Conservation (phyloP, 2,113 vertebrate genomes). For the Semnornis frantzii region DNA sequence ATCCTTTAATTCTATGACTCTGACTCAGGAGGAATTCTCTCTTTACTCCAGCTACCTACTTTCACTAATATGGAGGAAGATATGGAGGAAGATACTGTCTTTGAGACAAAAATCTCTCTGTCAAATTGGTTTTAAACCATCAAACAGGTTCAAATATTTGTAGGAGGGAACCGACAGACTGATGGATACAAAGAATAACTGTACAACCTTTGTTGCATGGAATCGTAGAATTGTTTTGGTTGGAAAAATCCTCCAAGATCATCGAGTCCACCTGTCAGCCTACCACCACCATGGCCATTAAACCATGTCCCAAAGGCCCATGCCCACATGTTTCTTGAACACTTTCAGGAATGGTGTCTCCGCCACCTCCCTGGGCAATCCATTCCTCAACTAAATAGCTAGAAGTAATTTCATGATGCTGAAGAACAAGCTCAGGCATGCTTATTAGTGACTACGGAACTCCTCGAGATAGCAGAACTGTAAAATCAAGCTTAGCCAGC, state of each 20-base stretch:
- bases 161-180: not conserved
- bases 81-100: not conserved
- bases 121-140: not conserved
- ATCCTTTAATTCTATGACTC: not conserved
- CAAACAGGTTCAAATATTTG: not conserved
- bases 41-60: not conserved
- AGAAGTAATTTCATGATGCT: not conserved
- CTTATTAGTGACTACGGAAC: not conserved
- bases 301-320: too few relatives aligned
- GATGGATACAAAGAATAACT: not conserved
- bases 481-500: not conserved
- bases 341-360: too few relatives aligned
- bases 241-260: too few relatives aligned
- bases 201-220: not conserved
- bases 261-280: too few relatives aligned
- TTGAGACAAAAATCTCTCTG: not conserved
- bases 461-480: not conserved
- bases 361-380: too few relatives aligned
- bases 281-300: too few relatives aligned
- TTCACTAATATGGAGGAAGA: not conserved
- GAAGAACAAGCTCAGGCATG: not conserved
- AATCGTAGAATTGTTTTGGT: too few relatives aligned
- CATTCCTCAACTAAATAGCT: not conserved
- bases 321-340: too few relatives aligned
- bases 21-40: not conserved